Percentiles rank a stretch among this genome's conserved stretches.
Evolutionary conservation across 2,113 vertebrate species (phyloP).

Genomic region (Aix galericulata): DNA sequence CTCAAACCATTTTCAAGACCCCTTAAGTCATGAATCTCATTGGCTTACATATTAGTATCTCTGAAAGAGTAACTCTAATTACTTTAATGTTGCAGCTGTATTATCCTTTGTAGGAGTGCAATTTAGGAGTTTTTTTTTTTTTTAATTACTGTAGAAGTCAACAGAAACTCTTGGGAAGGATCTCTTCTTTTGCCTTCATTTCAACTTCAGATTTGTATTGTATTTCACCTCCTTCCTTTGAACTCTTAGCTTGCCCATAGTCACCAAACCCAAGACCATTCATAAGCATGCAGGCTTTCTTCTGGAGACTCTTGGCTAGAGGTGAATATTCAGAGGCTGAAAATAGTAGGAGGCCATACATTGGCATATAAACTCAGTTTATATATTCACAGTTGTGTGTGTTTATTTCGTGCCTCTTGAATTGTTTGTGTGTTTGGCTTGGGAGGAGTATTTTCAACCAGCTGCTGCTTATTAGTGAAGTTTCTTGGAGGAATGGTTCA

Average conservation of each 20-base stretch:
- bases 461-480: not conserved
- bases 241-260: not conserved
- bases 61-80: not conserved
- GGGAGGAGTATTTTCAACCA: not conserved
- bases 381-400: not conserved
- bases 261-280: not conserved
- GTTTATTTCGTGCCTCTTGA: not conserved
- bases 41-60: not conserved
- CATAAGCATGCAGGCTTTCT: not conserved
- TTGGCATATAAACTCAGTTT: not conserved
- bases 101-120: not conserved
- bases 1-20: not conserved
- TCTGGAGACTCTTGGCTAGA: not conserved
- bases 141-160: not conserved
- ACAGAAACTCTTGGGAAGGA: not conserved
- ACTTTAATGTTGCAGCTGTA: not conserved
- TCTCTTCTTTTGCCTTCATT: not conserved
- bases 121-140: not conserved
- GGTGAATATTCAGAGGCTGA: not conserved
- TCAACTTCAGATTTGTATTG: not conserved
- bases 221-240: not conserved
- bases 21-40: not conserved
- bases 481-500: not conserved
- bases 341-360: not conserved
- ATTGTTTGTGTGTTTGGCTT: not conserved